Evolutionary conservation across 2,797 vertebrate species (phyloP).

Genomic region (Parauchenoglanis punctatus): DNA sequence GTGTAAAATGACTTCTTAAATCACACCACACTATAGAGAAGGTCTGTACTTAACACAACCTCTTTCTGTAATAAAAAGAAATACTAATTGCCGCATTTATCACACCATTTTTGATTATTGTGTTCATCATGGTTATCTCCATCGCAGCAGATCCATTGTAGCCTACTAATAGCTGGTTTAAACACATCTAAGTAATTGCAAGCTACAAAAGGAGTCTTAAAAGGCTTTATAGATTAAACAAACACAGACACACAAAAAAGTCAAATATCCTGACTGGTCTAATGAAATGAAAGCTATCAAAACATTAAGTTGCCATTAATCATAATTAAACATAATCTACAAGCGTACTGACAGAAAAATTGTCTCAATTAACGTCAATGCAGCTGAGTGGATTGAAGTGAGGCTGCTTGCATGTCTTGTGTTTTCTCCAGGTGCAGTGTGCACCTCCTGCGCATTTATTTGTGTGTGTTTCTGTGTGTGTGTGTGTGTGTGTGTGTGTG

Average conservation of each 20-base stretch:
- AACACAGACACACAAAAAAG: background rate
- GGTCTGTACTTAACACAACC: background rate
- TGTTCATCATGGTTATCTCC: background rate
- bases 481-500: conserved; percentile 23
- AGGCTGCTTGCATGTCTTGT: background rate
- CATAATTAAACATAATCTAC: conserved; percentile 28
- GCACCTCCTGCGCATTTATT: conserved; percentile 32
- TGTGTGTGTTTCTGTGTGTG: conserved; percentile 27
- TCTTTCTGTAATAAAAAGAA: background rate
- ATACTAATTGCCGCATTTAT: conserved; percentile 7
- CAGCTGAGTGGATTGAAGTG: conserved; percentile 11
- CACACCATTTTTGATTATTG: conserved; percentile 6
- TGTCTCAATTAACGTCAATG: conserved; percentile 3
- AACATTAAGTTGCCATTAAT: conserved; percentile 22
- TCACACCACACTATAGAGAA: background rate
- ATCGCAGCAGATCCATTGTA: background rate
- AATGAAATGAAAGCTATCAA: conserved; percentile 1
- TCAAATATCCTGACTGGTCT: background rate
- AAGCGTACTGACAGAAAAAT: background rate
- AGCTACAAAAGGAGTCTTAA: background rate
- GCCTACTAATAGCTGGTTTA: conserved; percentile 9
- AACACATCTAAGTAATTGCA: conserved; percentile 4
- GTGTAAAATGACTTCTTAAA: background rate
- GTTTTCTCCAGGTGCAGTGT: conserved; percentile 18
- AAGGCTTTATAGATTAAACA: background rate